Conservation (phyloP, 2,888 invertebrate genomes). For the Pandemis cinnamomeana region DNA sequence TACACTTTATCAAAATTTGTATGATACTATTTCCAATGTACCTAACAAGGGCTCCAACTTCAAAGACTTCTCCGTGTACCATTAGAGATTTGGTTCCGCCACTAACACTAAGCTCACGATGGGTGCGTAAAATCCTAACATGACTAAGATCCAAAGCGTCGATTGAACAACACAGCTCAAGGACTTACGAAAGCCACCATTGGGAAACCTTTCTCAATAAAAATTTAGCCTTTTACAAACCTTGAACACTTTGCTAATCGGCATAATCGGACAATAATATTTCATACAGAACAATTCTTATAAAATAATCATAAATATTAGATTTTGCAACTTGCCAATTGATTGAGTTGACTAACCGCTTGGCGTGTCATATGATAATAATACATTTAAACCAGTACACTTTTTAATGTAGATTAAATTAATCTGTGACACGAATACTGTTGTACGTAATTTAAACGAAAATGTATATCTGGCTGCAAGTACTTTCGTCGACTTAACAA, state of each 20-base stretch:
- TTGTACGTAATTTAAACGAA: conserved; percentile 5
- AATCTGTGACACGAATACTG: conserved; percentile 14
- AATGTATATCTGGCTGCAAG: background rate
- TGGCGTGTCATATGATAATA: conserved; percentile 9
- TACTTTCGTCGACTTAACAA: conserved; percentile 29
- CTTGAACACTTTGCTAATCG: conserved; percentile 52
- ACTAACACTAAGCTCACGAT: conserved; percentile 3
- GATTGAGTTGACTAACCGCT: conserved; percentile 5
- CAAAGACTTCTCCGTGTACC: background rate
- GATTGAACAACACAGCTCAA: conserved; percentile 41
- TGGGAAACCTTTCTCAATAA: conserved; percentile 57
- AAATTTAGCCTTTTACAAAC: conserved; percentile 56
- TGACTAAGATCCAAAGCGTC: conserved; percentile 45
- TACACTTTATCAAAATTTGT: too few species aligned
- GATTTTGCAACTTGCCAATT: conserved; percentile 27
- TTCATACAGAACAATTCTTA: conserved; percentile 46
- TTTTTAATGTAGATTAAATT: conserved; percentile 20
- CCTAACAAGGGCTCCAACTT: too few species aligned
- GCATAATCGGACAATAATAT: conserved; percentile 42
- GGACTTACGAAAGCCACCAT: conserved; percentile 55
- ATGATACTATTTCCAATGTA: too few species aligned
- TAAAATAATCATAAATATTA: conserved; percentile 36
- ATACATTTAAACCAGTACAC: conserved; percentile 3
- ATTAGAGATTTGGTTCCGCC: background rate
- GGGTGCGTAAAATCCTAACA: conserved; percentile 1